phyloP scores from a whole-genome alignment of 92 coral and sea anemone species.

The Umimayanthus kanabou region DNA sequence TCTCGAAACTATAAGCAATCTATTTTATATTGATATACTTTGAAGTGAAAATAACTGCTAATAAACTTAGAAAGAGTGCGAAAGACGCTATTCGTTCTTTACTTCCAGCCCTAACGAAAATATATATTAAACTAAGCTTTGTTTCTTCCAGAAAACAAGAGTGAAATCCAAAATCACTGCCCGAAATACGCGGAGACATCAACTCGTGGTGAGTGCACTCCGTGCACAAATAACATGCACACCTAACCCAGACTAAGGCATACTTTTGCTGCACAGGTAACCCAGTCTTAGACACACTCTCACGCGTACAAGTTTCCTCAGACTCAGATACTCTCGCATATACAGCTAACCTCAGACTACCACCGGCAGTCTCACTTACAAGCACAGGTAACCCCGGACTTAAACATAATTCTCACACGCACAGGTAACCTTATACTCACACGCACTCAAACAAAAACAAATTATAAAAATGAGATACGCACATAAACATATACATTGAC shows the following conservation, averaged over 20 bases:
- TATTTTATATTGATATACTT: too few species aligned
- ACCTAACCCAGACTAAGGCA: not conserved
- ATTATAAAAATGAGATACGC: not conserved
- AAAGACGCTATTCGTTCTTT: not conserved
- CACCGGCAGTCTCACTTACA: not conserved
- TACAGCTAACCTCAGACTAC: too few species aligned
- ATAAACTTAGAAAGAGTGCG: too few species aligned
- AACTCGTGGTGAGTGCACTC: constrained; percentile 5
- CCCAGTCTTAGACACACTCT: too few species aligned
- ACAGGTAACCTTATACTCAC: not conserved
- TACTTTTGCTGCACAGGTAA: too few species aligned
- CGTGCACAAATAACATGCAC: not conserved
- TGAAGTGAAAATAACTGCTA: too few species aligned
- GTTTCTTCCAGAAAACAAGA: not conserved
- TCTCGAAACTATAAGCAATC: too few species aligned
- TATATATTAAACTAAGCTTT: not conserved
- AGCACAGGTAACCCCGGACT: not conserved
- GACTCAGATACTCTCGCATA: too few species aligned
- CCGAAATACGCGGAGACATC: not conserved
- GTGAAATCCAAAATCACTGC: not conserved
- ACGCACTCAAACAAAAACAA: not conserved
- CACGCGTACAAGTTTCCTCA: too few species aligned
- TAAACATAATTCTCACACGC: not conserved
- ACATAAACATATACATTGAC: not conserved
- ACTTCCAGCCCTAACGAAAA: not conserved